A percentile compares a stretch with the other conserved stretches of the same genome.
Conservation (phyloP, 2,797 vertebrate genomes). For the Pantherophis vulpinus region DNA sequence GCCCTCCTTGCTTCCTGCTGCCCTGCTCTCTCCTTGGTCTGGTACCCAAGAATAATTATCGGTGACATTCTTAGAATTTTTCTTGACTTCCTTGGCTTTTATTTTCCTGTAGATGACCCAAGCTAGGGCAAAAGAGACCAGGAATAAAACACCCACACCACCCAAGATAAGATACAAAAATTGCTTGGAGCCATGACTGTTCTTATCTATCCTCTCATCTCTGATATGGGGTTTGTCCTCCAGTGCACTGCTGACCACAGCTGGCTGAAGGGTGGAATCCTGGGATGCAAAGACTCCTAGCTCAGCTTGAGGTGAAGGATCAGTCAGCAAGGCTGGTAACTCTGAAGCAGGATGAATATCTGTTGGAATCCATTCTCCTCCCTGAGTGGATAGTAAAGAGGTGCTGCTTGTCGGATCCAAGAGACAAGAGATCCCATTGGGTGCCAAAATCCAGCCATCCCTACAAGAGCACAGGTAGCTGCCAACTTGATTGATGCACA, state of each 20-base stretch:
- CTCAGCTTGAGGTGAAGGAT: fast-evolving
- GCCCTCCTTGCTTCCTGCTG: background rate
- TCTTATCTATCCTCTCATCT: background rate
- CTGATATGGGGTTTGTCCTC: background rate
- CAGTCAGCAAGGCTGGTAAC: fast-evolving
- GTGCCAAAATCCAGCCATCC: constrained; percentile 34
- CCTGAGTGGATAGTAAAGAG: background rate
- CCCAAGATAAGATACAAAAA: constrained; percentile 18
- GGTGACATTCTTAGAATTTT: background rate
- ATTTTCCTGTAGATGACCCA: constrained; percentile 7
- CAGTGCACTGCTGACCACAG: background rate
- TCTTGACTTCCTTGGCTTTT: constrained; percentile 10
- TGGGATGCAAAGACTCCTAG: background rate
- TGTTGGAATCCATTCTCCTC: background rate
- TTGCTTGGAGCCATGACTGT: background rate
- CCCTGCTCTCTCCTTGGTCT: constrained; percentile 9
- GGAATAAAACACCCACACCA: constrained; percentile 8
- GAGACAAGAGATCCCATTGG: constrained; percentile 50
- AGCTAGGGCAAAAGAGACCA: background rate
- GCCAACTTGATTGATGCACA: constrained; percentile 65
- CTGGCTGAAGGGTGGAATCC: background rate
- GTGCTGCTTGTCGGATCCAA: background rate
- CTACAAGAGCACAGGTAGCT: constrained; percentile 67
- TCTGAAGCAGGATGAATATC: background rate
- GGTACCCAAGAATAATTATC: constrained; percentile 29